Evolutionary conservation across 2,888 invertebrate species (phyloP), one percentile per base, ranked within the genome.

Genomic region (Melieria omissa): DNA sequence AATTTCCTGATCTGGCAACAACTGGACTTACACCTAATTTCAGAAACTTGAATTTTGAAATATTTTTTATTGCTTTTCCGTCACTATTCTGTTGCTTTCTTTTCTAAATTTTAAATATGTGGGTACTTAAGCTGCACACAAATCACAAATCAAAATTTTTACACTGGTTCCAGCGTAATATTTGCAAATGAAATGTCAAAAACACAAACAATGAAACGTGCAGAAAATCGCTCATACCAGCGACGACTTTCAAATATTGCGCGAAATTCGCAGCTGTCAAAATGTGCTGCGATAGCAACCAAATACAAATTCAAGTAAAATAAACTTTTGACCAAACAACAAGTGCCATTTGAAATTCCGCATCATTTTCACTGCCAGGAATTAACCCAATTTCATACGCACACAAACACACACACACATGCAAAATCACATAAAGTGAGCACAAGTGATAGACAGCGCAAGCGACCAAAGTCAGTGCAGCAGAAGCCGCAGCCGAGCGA

Each of bases 281-380:
- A 49, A 42, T 67, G 66, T 16, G 45, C 29, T 29, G 29, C 29
- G 41, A n/a, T 9, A 55, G 55, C 42, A 16, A 49, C 2, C 0
- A 60, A 54, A 58, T 6, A 47, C 58, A 47, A 67, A 29, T 16
- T 16, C 58, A 67, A 16, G 8, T 5, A 46, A 60, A 60, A 49
- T 42, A 6, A 14, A 47, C 29, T 49, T n/a, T 41, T 9, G 29
- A 1, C 1, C 16, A 57, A 41, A 16, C n/a, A 55, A 45, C 16
- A 42, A 54, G 55, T 45, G 55, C 54, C 49, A 0, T 16, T 83
- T 81, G 76, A 47, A 78, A 79, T 82, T 79, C 80, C 78, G 81
- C 78, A 79, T 83, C 80, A 78, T 72, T 60, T 54, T 61, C 82
- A 78, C 77, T 80, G 83, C 61, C 70, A 68, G 72, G 76, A 72